These are phyloP conservation scores for Drosophila malerkotliana DNA, from an alignment of 1,140 invertebrate genomes.

Conservation along the genomic window DNA sequence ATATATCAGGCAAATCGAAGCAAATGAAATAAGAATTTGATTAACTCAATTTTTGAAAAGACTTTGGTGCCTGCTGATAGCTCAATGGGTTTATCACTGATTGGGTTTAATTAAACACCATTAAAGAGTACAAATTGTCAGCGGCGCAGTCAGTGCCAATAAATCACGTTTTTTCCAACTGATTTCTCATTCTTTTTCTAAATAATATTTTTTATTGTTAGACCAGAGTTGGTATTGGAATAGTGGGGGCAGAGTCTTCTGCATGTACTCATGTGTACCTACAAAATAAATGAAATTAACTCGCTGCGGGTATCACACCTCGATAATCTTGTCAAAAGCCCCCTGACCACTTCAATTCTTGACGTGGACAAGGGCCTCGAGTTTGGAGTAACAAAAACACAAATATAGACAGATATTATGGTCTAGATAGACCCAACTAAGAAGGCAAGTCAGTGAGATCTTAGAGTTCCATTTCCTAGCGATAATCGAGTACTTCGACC, in stretches of 20 bases:
- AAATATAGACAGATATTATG: conserved; percentile 30
- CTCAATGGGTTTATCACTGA: conserved; percentile 67
- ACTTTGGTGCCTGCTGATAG: conserved; percentile 69
- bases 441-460: background rate
- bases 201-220: conserved; percentile 3
- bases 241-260: conserved; percentile 32
- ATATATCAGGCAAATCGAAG: conserved; percentile 40
- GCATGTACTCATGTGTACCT: conserved; percentile 32
- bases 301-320: conserved; percentile 34
- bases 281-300: conserved; percentile 77
- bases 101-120: conserved; percentile 81
- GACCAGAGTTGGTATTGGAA: conserved; percentile 31
- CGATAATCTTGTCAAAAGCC: conserved; percentile 72
- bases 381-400: conserved; percentile 11
- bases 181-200: conserved; percentile 50
- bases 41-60: conserved; percentile 51
- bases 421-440: conserved; percentile 10
- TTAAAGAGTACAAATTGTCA: conserved; percentile 77
- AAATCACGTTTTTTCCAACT: conserved; percentile 77
- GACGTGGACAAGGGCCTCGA: conserved; percentile 43
- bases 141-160: conserved; percentile 50
- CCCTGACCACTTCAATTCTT: conserved; percentile 34
- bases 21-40: conserved; percentile 48
- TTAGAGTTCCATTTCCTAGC: background rate
- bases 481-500: conserved; percentile 32